Evolutionary conservation across 2,888 invertebrate genomes (phyloP), one percentile per base, ranked within the genome.

Genomic region (Synanthedon tipuliformis): DNA sequence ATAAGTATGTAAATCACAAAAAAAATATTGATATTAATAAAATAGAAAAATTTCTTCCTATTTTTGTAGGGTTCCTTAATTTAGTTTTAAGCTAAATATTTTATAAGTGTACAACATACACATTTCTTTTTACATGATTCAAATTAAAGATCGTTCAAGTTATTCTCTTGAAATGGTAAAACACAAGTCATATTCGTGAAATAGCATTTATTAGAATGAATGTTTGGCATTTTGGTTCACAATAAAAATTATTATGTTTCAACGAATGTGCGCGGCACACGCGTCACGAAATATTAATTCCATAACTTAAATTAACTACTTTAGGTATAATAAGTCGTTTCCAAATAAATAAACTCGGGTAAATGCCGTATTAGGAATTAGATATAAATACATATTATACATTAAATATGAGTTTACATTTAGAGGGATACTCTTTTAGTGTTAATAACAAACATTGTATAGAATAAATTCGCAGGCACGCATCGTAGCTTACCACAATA

Each of bases 311-410:
- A 73, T 69, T 63, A 65, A 72, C 76, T 79, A 82, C 68, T 70
- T 76, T 71, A n/a, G n/a, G n/a, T n/a, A 75, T 70, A 68, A 75
- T 78, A 81, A 75, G 68, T 75, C 71, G 70, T 74, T 81, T 75
- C 77, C 73, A 73, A 78, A 75, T 72, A 77, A 78, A 83, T 84
- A 81, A 34, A 84, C 83, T 85, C 75, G 69, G 81, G 81, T 86
- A 86, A 87, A 87, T 87, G 86, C 86, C 85, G 75, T 84, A 73
- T 75, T 86, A 86, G 86, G 86, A 86, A 85, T 86, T 77, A 75
- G 69, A 78, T 78, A 81, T 77, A 78, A 76, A 45, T 45, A 45
- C 45, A 45, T 45, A 23, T 5, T 23, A 23, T 23, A 45, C 45
- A 57, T 61, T 59, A 63, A 62, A 64, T 66, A 68, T 63, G 58